Evolutionary conservation across 2,797 vertebrate species (phyloP), one percentile per base, ranked within the genome.

Genomic region (Hybognathus amarus): DNA sequence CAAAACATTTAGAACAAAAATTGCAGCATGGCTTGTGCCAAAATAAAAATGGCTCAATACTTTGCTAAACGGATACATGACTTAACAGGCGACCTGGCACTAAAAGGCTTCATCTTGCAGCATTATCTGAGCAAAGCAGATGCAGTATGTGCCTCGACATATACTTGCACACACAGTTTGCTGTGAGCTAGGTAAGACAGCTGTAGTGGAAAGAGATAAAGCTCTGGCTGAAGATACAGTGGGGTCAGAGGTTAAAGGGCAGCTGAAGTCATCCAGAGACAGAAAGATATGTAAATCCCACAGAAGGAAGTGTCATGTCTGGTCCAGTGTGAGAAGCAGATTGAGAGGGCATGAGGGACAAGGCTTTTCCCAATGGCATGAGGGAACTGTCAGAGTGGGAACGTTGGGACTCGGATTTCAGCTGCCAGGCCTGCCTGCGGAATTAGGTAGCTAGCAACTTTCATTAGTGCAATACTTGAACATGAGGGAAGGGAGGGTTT

Each of bases 351-450:
- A 52, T 66, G 59, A 9, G 40, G 54, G n/a, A 67, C 15, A 0
- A 69, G 50, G 18, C 0, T 68, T 87, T 84, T 92, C 90, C 88
- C 89, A 56, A 84, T 84, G 87, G 86, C 82, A 91, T 89, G 42
- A 81, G 91, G 63, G 90, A 84, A 79, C 59, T 80, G 61, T 70
- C 77, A 56, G 68, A 71, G 88, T 76, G 82, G 80, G 87, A 38
- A 87, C 56, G n/a, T 40, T 82, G 83, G 89, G 88, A 86, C 89
- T 85, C 56, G 12, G 12, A 90, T 90, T 91, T 93, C 87, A 92
- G 88, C 66, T 90, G 88, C 74, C 71, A 90, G 77, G 87, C 88
- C 82, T 88, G 91, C 92, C 88, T n/a, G 87, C 88, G 85, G 36
- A 90, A 88, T 84, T 88, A 90, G 36, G 85, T 83, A 91, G 90